Base-by-base conservation (phyloP, 2,797 vertebrate species). In the Urophycis tenuis region DNA sequence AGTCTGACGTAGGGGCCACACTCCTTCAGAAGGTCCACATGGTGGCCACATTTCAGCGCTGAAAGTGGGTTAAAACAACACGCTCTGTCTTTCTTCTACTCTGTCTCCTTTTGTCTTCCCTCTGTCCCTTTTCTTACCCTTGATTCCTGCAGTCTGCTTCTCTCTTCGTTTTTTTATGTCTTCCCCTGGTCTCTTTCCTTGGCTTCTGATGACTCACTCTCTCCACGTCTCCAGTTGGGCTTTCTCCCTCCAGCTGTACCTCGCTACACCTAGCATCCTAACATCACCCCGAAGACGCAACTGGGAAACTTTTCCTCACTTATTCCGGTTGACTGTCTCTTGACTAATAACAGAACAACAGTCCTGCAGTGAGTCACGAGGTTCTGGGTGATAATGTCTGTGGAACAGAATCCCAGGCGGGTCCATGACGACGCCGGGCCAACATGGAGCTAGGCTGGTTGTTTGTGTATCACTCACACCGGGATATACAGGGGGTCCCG, bases 31-130 rank as follows among this genome's bases (percentile, higher is more conserved):
- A 80, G 81, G 85, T 90, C 90, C 89, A 90, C 90, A 91, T 90
- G 90, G 90, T 82, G 85, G 88, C 89, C 90, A 89, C 86, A 90
- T 91, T 91, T 89, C 85, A 85, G 82, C 14, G n/a, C 9, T 29
- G 53, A 88, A 92, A 90, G 89, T 92, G 90, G 91, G 91, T 92
- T 92, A 92, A 85, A 88, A 93, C 76, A 92, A 92, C 89, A 92
- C 80, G 33, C 11, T 71, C 70, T 33, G 31, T 34, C 31, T 71
- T 71, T 22, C 19, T 53, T 64, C 53, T 64, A 19, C n/a, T 64
- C 0, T n/a, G 5, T 25, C 53, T 64, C 7, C 49, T 60, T n/a
- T 64, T 64, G 53, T 64, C 53, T 10, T 64, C 10, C n/a, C n/a
- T 25, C 53, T 64, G 53, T 64, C n/a, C n/a, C 53, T 64, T 29